Conservation (phyloP, 1,140 invertebrate species). For the Oryctes rhinoceros region DNA sequence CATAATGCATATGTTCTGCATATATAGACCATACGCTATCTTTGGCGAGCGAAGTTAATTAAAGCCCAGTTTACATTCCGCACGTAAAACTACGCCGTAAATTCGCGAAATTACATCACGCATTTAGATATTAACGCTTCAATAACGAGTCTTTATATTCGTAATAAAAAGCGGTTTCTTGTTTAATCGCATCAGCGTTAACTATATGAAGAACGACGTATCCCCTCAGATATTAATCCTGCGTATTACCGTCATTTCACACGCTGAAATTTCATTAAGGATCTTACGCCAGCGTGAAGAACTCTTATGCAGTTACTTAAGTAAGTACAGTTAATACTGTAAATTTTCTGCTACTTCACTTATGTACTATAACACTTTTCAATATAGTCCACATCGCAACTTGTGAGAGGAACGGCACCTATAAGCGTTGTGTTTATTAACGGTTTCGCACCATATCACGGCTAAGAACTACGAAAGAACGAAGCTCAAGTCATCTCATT, state of each 20-base stretch:
- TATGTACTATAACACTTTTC: too few relatives aligned
- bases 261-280: not conserved
- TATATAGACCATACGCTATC: not conserved
- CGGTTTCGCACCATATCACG: too few relatives aligned
- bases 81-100: not conserved
- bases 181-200: not conserved
- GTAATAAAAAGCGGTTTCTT: not conserved
- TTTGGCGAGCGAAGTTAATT: not conserved
- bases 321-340: too few relatives aligned
- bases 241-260: not conserved
- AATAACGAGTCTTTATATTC: slow-evolving; percentile 8
- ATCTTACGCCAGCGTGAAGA: too few relatives aligned
- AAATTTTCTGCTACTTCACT: too few relatives aligned
- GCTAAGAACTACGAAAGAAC: too few relatives aligned
- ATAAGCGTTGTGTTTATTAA: too few relatives aligned
- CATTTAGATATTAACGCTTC: not conserved
- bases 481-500: too few relatives aligned
- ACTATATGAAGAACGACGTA: not conserved
- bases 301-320: too few relatives aligned
- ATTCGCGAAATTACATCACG: slow-evolving; percentile 1
- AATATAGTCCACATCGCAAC: too few relatives aligned
- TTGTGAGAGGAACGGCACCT: too few relatives aligned
- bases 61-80: not conserved
- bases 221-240: not conserved
- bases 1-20: not conserved